Evolutionary conservation across 2,797 vertebrate species (phyloP).

Genomic region (Cyprinella venusta): DNA sequence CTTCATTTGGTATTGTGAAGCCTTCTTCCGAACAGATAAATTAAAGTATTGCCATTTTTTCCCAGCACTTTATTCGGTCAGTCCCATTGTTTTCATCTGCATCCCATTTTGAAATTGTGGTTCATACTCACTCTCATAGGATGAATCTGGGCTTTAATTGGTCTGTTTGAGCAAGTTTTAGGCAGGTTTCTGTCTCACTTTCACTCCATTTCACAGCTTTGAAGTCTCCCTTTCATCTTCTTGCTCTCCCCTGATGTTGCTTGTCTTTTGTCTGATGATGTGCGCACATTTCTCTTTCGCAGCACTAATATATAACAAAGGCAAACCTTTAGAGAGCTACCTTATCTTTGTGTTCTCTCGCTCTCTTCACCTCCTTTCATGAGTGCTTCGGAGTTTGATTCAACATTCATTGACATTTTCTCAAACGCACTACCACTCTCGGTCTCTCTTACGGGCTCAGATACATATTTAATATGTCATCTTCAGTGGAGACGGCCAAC

Average conservation of each 20-base stretch:
- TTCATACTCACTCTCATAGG: slow-evolving; percentile 47
- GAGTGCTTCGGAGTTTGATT: slow-evolving; percentile 53
- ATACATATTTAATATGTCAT: slow-evolving; percentile 63
- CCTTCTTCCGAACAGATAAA: slow-evolving; percentile 26
- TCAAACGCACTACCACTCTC: slow-evolving; percentile 16
- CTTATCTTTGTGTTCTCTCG: slow-evolving; percentile 52
- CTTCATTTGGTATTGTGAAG: slow-evolving; percentile 30
- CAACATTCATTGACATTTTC: slow-evolving; percentile 52
- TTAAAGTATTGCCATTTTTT: slow-evolving; percentile 22
- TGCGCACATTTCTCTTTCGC: slow-evolving; percentile 74
- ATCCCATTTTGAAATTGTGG: slow-evolving; percentile 68
- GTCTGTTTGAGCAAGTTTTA: slow-evolving; percentile 74
- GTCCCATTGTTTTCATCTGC: slow-evolving; percentile 20
- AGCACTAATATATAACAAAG: slow-evolving; percentile 78
- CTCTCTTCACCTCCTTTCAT: slow-evolving; percentile 45
- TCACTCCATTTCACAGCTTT: slow-evolving; percentile 78
- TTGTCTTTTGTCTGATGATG: slow-evolving; percentile 77
- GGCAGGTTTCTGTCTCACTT: slow-evolving; percentile 77
- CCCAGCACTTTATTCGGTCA: slow-evolving; percentile 5
- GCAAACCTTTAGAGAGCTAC: slow-evolving; percentile 69
- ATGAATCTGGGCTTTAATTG: slow-evolving; percentile 78
- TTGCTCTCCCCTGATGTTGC: slow-evolving; percentile 76
- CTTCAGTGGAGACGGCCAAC: slow-evolving; percentile 53
- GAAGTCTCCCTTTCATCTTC: slow-evolving; percentile 80
- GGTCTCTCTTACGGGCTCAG: slow-evolving; percentile 42